A percentile compares a stretch with the other conserved stretches of the same genome.
phyloP scores from a whole-genome alignment of 2,797 vertebrate species.

The Spinus olivaceus region DNA sequence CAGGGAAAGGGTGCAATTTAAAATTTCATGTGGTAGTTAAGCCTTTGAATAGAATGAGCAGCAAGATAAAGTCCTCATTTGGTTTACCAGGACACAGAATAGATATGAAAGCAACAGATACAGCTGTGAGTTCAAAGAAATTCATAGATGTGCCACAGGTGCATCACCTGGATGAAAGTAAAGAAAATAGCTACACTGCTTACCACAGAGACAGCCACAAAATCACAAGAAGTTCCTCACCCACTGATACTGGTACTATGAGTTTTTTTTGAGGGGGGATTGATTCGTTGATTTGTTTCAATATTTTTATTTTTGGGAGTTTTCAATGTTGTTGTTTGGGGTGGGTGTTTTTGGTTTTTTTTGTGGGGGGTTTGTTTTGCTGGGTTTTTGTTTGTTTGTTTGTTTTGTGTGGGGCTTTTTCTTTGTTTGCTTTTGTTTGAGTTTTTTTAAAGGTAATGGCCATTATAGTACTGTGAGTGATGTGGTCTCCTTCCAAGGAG shows the following conservation, averaged over 20 bases:
- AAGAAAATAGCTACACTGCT: fast-evolving
- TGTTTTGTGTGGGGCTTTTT: too few relatives aligned
- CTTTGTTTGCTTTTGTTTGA: not conserved
- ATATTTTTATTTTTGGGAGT: too few relatives aligned
- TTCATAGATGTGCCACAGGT: fast-evolving
- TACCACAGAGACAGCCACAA: not conserved
- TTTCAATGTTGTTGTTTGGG: too few relatives aligned
- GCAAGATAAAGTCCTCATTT: not conserved
- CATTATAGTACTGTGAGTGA: not conserved
- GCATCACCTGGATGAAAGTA: not conserved
- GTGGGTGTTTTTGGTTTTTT: not conserved
- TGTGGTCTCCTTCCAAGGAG: not conserved
- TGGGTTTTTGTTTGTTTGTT: too few relatives aligned
- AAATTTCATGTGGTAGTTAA: not conserved
- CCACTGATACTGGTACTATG: not conserved
- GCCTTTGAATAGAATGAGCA: not conserved
- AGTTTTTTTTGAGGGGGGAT: fast-evolving
- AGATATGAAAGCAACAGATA: not conserved
- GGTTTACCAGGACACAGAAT: not conserved
- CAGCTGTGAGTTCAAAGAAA: not conserved
- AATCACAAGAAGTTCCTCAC: fast-evolving
- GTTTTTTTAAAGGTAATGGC: not conserved
- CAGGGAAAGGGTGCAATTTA: not conserved
- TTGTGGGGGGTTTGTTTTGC: not conserved
- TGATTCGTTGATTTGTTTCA: not conserved